Base-by-base conservation (phyloP, 2,797 vertebrate genomes). In the Dicrostonyx torquatus region DNA sequence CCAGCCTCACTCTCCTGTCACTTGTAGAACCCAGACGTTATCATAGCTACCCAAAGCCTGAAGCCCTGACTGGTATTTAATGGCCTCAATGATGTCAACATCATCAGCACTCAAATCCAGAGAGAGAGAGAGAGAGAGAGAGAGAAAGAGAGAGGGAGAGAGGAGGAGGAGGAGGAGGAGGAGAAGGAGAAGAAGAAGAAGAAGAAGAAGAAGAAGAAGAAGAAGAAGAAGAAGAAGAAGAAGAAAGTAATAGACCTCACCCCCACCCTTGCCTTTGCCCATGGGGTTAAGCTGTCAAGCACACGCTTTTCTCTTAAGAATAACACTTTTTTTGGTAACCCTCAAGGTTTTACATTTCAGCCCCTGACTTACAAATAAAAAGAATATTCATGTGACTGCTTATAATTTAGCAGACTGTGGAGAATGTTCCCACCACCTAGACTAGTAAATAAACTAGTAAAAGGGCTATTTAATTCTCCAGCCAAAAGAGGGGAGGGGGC, bases 341-440 rank as follows among this genome's bases (percentile, higher is more conserved):
- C 96, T 97, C 95, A 92, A 89, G 77, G 96, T 97, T 92, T 97
- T 95, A 94, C 76, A 90, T 97, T 97, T 97, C 97, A 96, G 78
- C 18, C 70, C 83, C 79, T 76, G 92, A 93, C 95, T 97, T 97
- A 89, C 97, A 97, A 97, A 95, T 97, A 97, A 97, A 97, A 89
- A 79, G 88, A 95, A 94, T 75, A 78, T 92, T 96, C 91, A 94
- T 72, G 97, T 94, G 96, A 96, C 95, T 97, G 93, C 95, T 97
- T 97, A 94, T 94, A 96, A 84, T 97, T 97, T 96, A 89, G 96
- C 66, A 90, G 75, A 64, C 20, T 45, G n/a, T 20, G 7, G 17
- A 58, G 3, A 4, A 1, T 9, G 45, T 93, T 97, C 97, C 92
- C 96, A 96, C 94, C 95, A 96, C 95, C 87, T 95, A 96, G 96